A percentile compares a stretch with the other conserved stretches of the same genome.
Conservation (phyloP, 2,888 invertebrate genomes). For the Conops quadrifasciatus region DNA sequence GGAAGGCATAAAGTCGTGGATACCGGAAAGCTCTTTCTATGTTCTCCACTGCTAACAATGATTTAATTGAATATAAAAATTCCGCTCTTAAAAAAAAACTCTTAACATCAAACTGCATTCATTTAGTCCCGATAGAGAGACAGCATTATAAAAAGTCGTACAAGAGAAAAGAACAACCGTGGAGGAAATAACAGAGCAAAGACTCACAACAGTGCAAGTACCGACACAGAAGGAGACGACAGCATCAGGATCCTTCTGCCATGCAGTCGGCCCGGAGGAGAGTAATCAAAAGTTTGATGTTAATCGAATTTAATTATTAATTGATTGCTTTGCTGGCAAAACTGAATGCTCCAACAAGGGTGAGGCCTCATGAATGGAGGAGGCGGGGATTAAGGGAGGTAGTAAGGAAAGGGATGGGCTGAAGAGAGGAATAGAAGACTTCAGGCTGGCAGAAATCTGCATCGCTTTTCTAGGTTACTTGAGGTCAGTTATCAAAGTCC, state of each 20-base stretch:
- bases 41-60: neutral
- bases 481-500: neutral
- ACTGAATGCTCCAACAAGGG: neutral
- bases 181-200: too few species aligned
- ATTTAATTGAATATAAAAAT: constrained; percentile 13
- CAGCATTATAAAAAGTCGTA: too few species aligned
- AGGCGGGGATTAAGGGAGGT: neutral
- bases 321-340: constrained; percentile 30
- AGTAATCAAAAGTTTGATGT: constrained; percentile 26
- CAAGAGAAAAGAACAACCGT: too few species aligned
- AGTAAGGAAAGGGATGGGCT: neutral
- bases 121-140: too few species aligned
- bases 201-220: too few species aligned
- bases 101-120: constrained; percentile 18
- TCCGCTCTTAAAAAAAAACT: constrained; percentile 18
- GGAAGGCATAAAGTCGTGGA: neutral
- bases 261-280: constrained; percentile 6
- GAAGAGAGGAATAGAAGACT: neutral
- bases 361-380: too few species aligned
- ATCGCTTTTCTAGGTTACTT: neutral
- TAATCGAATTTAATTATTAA: constrained; percentile 44
- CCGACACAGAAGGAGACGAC: neutral
- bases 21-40: constrained; percentile 1
- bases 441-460: neutral
- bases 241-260: neutral